Evolutionary conservation across 2,888 invertebrate genomes (phyloP).

Genomic region (Geotrupes spiniger): DNA sequence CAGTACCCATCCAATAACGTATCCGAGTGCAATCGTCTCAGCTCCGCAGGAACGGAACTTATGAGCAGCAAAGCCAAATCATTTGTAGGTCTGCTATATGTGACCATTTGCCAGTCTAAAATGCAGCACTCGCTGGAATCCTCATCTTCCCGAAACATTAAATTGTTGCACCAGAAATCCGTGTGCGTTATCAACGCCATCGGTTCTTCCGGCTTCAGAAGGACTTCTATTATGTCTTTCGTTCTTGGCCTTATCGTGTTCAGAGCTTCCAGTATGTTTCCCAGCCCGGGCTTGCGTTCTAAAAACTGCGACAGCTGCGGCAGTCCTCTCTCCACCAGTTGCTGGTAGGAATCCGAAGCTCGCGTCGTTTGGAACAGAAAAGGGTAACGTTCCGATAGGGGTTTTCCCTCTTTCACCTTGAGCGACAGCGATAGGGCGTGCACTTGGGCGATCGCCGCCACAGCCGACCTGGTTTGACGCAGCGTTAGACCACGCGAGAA

Average conservation of each 20-base stretch:
- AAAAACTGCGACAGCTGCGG: conserved; percentile 74
- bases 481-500: conserved; percentile 67
- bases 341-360: conserved; percentile 77
- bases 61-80: conserved; percentile 72
- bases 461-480: conserved; percentile 65
- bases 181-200: conserved; percentile 75
- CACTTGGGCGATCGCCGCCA: conserved; percentile 68
- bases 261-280: conserved; percentile 60
- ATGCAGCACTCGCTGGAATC: conserved; percentile 62
- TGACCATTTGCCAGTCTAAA: conserved; percentile 84
- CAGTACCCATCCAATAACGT: conserved; percentile 70
- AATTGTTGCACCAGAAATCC: conserved; percentile 82
- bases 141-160: conserved; percentile 61
- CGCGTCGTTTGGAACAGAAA: conserved; percentile 76
- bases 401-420: conserved; percentile 55
- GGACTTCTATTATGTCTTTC: conserved; percentile 67
- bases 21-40: conserved; percentile 63
- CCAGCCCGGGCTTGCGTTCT: conserved; percentile 63
- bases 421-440: conserved; percentile 70
- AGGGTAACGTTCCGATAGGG: conserved; percentile 56
- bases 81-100: conserved; percentile 73
- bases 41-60: conserved; percentile 70
- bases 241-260: conserved; percentile 62
- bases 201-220: conserved; percentile 70
- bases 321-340: conserved; percentile 72